Evolutionary conservation across 2,888 invertebrate species (phyloP).

Genomic region (Drosophila quinaria): DNA sequence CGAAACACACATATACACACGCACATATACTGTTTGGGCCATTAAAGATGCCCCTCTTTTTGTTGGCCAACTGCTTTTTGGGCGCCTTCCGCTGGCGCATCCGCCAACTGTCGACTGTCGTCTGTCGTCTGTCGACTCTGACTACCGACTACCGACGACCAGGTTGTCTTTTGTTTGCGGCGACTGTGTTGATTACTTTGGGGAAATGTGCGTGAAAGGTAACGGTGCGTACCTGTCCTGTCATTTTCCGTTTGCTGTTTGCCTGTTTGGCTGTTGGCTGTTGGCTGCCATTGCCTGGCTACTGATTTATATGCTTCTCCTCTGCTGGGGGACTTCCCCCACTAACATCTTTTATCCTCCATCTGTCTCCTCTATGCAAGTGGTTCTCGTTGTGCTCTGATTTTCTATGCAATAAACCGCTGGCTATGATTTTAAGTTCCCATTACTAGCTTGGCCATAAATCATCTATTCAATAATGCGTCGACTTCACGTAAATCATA

Average conservation of each 20-base stretch:
- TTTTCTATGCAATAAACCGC: slow-evolving; percentile 58
- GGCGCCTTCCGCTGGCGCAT: slow-evolving; percentile 28
- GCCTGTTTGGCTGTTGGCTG: slow-evolving; percentile 24
- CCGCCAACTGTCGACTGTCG: slow-evolving; percentile 51
- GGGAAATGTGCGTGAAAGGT: slow-evolving; percentile 79
- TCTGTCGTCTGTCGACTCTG: slow-evolving; percentile 18
- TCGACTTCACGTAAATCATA: slow-evolving; percentile 65
- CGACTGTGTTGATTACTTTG: slow-evolving; percentile 75
- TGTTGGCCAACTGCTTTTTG: slow-evolving; percentile 47
- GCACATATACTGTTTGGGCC: slow-evolving; percentile 26
- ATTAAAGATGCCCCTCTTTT: slow-evolving; percentile 62
- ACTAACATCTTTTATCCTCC: neutral
- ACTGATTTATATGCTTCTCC: slow-evolving; percentile 21
- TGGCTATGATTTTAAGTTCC: slow-evolving; percentile 64
- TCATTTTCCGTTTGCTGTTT: slow-evolving; percentile 72
- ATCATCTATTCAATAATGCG: slow-evolving; percentile 61
- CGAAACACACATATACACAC: slow-evolving; percentile 25
- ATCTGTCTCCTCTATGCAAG: slow-evolving; percentile 18
- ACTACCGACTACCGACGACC: slow-evolving; percentile 21
- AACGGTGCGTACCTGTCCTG: slow-evolving; percentile 71
- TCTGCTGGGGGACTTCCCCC: neutral
- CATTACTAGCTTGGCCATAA: slow-evolving; percentile 62
- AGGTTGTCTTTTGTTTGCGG: slow-evolving; percentile 66
- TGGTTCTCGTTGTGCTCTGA: slow-evolving; percentile 43
- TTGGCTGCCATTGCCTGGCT: slow-evolving; percentile 29